A percentile compares a stretch with the other conserved stretches of the same genome.
Evolutionary conservation across 2,888 invertebrate species (phyloP).

Genomic region (Dryocosmus kuriphilus): DNA sequence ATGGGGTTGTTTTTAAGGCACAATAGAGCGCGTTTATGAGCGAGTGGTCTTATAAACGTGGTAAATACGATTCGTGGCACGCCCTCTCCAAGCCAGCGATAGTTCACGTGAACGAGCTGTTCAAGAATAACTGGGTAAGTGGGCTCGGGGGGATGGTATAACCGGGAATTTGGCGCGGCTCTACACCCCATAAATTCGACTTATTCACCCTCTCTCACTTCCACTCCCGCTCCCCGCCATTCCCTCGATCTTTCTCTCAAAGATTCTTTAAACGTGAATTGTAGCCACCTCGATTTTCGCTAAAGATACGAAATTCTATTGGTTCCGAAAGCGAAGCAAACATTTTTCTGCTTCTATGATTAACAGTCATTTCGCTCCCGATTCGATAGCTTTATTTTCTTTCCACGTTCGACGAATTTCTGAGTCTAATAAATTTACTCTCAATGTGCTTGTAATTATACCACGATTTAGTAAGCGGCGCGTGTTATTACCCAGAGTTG

Average conservation of each 20-base stretch:
- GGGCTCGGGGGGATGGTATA: slow-evolving; percentile 72
- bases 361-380: neutral
- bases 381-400: slow-evolving; percentile 11
- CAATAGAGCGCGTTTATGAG: slow-evolving; percentile 50
- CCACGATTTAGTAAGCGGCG: neutral
- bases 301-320: slow-evolving; percentile 20
- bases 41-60: slow-evolving; percentile 56
- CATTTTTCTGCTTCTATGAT: slow-evolving; percentile 8
- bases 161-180: slow-evolving; percentile 72
- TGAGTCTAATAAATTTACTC: slow-evolving; percentile 6
- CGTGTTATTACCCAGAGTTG: neutral
- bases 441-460: neutral
- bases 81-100: slow-evolving; percentile 58
- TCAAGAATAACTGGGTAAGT: slow-evolving; percentile 71
- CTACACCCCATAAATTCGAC: slow-evolving; percentile 74
- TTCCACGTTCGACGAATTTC: neutral
- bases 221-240: slow-evolving; percentile 56
- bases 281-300: slow-evolving; percentile 32
- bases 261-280: slow-evolving; percentile 49
- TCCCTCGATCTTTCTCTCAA: slow-evolving; percentile 56
- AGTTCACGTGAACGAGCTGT: slow-evolving; percentile 61
- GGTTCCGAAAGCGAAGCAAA: neutral
- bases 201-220: slow-evolving; percentile 70
- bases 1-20: slow-evolving; percentile 24
- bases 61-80: slow-evolving; percentile 62